Evolutionary conservation across 2,888 invertebrate genomes (phyloP).

Genomic region (Mythimna impura): DNA sequence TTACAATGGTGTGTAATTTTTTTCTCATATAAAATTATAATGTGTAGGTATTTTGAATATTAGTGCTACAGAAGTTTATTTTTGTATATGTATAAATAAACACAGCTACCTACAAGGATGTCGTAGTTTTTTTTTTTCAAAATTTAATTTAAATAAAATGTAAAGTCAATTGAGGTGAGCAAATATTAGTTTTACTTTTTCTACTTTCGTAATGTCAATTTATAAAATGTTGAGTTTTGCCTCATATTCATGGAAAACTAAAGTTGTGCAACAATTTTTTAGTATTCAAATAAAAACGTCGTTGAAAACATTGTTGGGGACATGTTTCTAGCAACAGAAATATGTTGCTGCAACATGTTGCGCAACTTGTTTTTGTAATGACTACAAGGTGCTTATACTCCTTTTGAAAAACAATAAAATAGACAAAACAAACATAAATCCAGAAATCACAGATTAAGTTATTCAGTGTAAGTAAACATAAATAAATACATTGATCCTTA

Average conservation of each 20-base stretch:
- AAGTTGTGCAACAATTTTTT: not conserved
- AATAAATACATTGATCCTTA: not conserved
- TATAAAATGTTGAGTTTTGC: not conserved
- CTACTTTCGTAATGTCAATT: not conserved
- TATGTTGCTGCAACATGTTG: not conserved
- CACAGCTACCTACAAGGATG: conserved; percentile 9
- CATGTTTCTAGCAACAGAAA: not conserved
- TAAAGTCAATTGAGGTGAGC: conserved; percentile 8
- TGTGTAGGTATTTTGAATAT: not conserved
- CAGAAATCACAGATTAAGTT: conserved; percentile 52
- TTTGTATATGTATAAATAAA: not conserved
- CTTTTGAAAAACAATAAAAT: not conserved
- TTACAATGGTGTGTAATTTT: not conserved
- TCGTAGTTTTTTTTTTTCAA: no score
- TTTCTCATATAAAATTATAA: no score
- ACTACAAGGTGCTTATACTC: no score
- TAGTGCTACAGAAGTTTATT: not conserved
- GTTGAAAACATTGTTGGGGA: not conserved
- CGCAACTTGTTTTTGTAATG: not conserved
- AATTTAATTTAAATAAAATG: not conserved
- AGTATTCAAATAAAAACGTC: not conserved
- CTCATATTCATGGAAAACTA: not conserved
- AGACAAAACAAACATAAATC: conserved; percentile 23
- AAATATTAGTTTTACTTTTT: not conserved
- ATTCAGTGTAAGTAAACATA: conserved; percentile 23